These are phyloP conservation scores for Gopherus evgoodei DNA, from an alignment of 2,113 vertebrate genomes.

Conservation along the genomic window DNA sequence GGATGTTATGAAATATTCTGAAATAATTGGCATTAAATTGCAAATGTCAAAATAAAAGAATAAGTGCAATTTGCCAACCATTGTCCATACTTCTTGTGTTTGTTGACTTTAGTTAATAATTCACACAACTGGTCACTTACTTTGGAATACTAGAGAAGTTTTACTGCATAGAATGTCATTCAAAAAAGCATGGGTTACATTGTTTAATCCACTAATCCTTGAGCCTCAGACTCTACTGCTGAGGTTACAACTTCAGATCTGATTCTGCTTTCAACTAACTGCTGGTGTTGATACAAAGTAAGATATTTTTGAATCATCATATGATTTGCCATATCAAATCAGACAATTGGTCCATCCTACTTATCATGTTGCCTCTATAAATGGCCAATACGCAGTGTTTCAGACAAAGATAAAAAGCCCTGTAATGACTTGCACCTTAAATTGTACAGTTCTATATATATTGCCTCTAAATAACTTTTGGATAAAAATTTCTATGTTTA, in stretches of 20 bases:
- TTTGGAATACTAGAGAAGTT: neutral
- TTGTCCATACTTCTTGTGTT: neutral
- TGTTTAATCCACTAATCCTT: neutral
- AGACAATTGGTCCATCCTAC: neutral
- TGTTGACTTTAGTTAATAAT: neutral
- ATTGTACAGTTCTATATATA: neutral
- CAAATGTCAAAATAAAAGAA: neutral
- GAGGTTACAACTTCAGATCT: neutral
- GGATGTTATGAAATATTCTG: neutral
- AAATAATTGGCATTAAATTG: neutral
- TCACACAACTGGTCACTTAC: rapidly evolving
- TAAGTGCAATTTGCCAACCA: neutral
- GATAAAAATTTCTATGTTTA: neutral
- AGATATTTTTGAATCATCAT: rapidly evolving
- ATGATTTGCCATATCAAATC: neutral
- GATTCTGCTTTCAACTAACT: neutral
- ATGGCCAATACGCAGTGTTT: neutral
- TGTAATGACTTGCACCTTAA: neutral
- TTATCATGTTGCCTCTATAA: neutral
- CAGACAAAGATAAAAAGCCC: neutral
- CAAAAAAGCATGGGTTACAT: neutral
- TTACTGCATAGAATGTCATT: neutral
- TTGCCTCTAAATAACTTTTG: neutral
- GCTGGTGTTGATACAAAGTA: neutral
- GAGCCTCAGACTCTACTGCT: neutral